phyloP scores from a whole-genome alignment of 1,140 invertebrate genomes.

The Drosophila prosaltans region DNA sequence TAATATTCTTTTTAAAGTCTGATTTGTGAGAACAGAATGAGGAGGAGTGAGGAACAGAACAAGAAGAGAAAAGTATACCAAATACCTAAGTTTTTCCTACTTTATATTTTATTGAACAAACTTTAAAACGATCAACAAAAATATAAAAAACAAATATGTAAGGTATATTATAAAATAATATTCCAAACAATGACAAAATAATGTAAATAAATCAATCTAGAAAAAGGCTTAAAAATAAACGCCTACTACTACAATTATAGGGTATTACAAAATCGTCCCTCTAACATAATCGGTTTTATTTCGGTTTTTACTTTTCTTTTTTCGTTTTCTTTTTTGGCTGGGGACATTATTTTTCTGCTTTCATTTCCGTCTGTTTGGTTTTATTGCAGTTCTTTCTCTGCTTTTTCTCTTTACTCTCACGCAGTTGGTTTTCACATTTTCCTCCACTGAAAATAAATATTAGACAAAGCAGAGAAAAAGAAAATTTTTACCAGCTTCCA shows the following conservation, averaged over 20 bases:
- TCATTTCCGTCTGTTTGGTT: constrained; percentile 74
- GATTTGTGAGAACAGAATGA: too few relatives aligned
- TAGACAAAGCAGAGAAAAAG: constrained; percentile 49
- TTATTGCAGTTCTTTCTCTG: constrained; percentile 67
- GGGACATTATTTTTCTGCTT: constrained; percentile 77
- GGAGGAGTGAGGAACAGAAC: too few relatives aligned
- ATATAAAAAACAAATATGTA: too few relatives aligned
- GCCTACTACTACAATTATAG: neutral
- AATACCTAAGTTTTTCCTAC: too few relatives aligned
- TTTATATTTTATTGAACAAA: too few relatives aligned
- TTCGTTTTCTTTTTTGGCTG: constrained; percentile 23
- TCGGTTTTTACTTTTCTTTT: neutral
- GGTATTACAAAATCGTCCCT: neutral
- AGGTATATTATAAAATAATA: too few relatives aligned
- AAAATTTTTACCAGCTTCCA: constrained; percentile 54
- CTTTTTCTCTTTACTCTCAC: constrained; percentile 15
- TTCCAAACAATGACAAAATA: too few relatives aligned
- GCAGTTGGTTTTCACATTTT: constrained; percentile 18
- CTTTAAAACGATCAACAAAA: too few relatives aligned
- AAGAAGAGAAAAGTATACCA: too few relatives aligned
- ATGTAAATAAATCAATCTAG: too few relatives aligned
- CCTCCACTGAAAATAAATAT: constrained; percentile 67
- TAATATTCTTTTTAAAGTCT: too few relatives aligned
- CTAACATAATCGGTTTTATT: neutral
- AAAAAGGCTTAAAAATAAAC: too few relatives aligned